A percentile compares a stretch with the other conserved stretches of the same genome.
phyloP scores from a whole-genome alignment of 2,888 invertebrate genomes.

The Trichacis sp. region DNA sequence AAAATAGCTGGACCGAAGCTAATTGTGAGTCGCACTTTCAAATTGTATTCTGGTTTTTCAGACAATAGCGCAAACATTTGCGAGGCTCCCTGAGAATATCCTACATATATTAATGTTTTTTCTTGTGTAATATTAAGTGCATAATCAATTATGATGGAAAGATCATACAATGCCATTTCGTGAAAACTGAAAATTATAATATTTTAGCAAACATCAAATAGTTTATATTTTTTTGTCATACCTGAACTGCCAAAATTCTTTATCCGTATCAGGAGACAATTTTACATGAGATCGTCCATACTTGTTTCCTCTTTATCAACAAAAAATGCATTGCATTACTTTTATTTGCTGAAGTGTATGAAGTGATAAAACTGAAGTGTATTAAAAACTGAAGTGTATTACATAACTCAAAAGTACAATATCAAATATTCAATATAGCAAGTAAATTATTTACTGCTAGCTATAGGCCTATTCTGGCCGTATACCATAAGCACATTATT shows the following conservation, averaged over 20 bases:
- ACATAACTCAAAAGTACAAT: no score
- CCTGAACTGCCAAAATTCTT: conserved; percentile 74
- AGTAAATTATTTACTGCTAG: no score
- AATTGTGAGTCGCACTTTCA: conserved; percentile 75
- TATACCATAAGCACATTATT: no score
- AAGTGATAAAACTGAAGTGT: no score
- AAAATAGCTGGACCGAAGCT: conserved; percentile 50
- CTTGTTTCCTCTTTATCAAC: conserved; percentile 70
- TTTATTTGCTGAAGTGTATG: no score
- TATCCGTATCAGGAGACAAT: conserved; percentile 65
- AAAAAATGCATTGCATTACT: no score
- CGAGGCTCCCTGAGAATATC: conserved; percentile 92
- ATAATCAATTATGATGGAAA: conserved; percentile 86
- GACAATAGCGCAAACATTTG: conserved; percentile 76
- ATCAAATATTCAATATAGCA: no score
- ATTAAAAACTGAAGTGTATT: no score
- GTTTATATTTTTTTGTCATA: neutral
- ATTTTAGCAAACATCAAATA: neutral
- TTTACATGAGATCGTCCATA: conserved; percentile 69
- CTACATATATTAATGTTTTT: conserved; percentile 77
- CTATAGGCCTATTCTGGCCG: no score
- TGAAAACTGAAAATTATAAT: conserved; percentile 76
- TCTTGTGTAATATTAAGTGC: conserved; percentile 71
- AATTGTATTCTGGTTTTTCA: conserved; percentile 77
- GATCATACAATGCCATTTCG: conserved; percentile 86